Conservation (phyloP, 1,140 invertebrate genomes). For the Phymastichus coffea region DNA sequence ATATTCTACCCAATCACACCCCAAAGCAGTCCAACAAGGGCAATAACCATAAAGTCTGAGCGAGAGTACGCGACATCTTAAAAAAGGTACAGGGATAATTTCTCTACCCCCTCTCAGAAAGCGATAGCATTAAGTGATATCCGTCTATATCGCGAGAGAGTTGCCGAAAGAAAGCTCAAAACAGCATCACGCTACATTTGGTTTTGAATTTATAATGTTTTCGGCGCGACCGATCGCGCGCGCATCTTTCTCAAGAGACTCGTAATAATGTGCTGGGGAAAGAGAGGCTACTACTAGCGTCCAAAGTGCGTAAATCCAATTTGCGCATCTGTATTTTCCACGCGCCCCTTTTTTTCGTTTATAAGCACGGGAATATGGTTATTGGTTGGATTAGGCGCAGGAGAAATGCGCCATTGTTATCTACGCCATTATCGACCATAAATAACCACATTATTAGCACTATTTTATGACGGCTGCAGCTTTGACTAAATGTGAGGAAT, state of each 20-base stretch:
- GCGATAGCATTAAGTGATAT: constrained; percentile 28
- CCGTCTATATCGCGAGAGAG: constrained; percentile 32
- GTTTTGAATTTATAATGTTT: constrained; percentile 48
- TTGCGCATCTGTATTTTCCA: neutral
- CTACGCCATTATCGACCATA: neutral
- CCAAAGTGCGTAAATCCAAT: constrained; percentile 26
- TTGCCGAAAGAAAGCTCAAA: constrained; percentile 36
- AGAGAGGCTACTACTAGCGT: neutral
- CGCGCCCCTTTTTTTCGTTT: neutral
- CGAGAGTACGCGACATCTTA: too few relatives aligned
- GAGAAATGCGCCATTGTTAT: neutral
- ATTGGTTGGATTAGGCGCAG: constrained; percentile 6
- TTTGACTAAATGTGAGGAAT: neutral
- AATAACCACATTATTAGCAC: constrained; percentile 10
- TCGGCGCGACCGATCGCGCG: neutral
- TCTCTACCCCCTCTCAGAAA: neutral
- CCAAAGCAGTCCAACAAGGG: too few relatives aligned
- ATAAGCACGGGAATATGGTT: constrained; percentile 6
- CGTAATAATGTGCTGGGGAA: neutral
- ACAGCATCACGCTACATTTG: constrained; percentile 48
- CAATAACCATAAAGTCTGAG: too few relatives aligned
- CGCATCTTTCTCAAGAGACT: constrained; percentile 12
- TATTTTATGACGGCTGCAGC: neutral
- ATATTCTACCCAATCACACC: constrained; percentile 1
- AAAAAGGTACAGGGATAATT: constrained; percentile 23